Conservation (phyloP, 2,113 vertebrate species). For the Gasterosteus aculeatus region DNA sequence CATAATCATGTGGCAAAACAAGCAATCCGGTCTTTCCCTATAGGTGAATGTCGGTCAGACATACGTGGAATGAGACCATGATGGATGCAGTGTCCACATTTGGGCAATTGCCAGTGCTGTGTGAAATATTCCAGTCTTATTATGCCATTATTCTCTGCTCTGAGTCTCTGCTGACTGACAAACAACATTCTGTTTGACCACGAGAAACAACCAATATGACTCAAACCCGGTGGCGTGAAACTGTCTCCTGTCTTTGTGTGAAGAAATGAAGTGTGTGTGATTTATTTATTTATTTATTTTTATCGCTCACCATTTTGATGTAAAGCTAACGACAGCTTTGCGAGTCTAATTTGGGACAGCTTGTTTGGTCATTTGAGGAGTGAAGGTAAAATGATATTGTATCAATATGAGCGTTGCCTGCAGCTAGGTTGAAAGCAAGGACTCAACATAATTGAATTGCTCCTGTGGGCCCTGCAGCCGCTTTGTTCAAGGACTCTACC, state of each 20-base stretch:
- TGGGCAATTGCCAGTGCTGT: background rate
- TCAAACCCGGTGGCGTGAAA: background rate
- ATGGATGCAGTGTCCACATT: background rate
- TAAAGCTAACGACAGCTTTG: background rate
- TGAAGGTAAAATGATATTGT: background rate
- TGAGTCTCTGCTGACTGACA: conserved; percentile 1
- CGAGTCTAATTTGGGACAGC: background rate
- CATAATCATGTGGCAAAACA: background rate
- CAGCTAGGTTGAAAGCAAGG: background rate
- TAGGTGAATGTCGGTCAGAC: background rate
- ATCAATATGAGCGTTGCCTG: background rate
- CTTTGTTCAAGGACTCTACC: too few species aligned
- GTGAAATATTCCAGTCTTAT: conserved; percentile 9
- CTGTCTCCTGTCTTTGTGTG: background rate
- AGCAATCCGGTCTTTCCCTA: background rate
- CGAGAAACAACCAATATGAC: background rate
- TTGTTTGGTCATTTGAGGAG: background rate
- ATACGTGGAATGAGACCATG: background rate
- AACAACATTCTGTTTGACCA: background rate
- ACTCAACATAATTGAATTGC: background rate
- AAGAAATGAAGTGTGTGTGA: background rate
- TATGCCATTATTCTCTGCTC: conserved; percentile 5
- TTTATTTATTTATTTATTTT: background rate
- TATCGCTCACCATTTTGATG: too few species aligned
- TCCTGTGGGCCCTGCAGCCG: background rate